Conservation (phyloP, 2,888 invertebrate species). For the Therioaphis trifolii region DNA sequence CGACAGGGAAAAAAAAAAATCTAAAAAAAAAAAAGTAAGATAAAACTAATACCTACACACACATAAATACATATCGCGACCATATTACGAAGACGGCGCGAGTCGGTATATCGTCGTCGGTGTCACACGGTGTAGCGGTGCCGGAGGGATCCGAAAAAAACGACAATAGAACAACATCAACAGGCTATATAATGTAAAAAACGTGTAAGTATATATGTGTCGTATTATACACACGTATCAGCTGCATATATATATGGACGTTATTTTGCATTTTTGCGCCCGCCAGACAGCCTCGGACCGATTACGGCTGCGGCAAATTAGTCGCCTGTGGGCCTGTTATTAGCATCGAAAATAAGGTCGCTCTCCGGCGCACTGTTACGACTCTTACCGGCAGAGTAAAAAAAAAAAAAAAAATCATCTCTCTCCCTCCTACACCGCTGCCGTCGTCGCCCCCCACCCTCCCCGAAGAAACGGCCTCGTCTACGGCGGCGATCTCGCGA, state of each 20-base stretch:
- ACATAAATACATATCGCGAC: too few relatives aligned
- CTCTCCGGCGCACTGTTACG: not conserved
- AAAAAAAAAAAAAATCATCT: not conserved
- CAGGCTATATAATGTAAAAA: not conserved
- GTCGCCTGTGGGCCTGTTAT: slow-evolving; percentile 23
- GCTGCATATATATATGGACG: not conserved
- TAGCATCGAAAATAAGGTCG: slow-evolving; percentile 8
- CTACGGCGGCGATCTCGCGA: too few relatives aligned
- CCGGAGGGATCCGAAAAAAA: not conserved
- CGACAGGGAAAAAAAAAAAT: not conserved
- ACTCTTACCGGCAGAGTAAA: not conserved
- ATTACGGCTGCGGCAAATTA: slow-evolving; percentile 48
- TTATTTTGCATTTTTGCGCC: slow-evolving; percentile 41
- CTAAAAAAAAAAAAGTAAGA: not conserved
- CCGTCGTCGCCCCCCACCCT: too few relatives aligned
- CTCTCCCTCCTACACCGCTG: too few relatives aligned
- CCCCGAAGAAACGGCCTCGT: too few relatives aligned
- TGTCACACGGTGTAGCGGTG: not conserved
- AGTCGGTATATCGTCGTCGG: not conserved
- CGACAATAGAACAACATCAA: not conserved
- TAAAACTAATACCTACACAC: not conserved
- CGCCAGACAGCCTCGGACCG: slow-evolving; percentile 23
- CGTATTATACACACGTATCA: too few relatives aligned
- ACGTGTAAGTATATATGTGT: too few relatives aligned
- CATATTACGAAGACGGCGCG: not conserved